Conservation (phyloP, 2,113 vertebrate species). For the Ctenomys sociabilis region DNA sequence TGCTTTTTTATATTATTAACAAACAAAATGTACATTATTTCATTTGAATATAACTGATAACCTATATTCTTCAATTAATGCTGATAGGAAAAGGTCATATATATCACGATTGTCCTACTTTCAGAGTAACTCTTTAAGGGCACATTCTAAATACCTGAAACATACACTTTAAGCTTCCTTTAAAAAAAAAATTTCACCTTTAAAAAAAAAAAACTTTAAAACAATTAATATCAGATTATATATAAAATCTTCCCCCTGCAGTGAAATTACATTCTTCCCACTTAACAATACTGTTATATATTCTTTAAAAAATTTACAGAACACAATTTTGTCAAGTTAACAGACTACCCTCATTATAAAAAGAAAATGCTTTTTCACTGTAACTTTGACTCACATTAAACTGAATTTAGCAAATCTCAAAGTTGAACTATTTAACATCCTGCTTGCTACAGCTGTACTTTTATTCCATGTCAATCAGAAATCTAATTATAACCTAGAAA, state of each 20-base stretch:
- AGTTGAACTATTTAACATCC: slow-evolving; percentile 69
- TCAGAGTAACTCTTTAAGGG: slow-evolving; percentile 32
- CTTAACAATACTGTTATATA: slow-evolving; percentile 9
- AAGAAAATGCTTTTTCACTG: slow-evolving; percentile 55
- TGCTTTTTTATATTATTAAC: slow-evolving; percentile 26
- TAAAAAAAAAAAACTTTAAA: slow-evolving; percentile 50
- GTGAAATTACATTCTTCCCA: slow-evolving; percentile 20
- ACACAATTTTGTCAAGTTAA: background rate
- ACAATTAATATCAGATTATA: background rate
- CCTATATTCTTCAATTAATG: slow-evolving; percentile 32
- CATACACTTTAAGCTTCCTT: background rate
- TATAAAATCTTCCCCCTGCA: background rate
- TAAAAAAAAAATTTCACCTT: slow-evolving; percentile 19
- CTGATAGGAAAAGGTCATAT: background rate
- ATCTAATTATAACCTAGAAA: slow-evolving; percentile 78
- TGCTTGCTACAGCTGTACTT: slow-evolving; percentile 69
- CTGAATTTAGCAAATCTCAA: slow-evolving; percentile 57
- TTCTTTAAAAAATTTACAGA: slow-evolving; percentile 12
- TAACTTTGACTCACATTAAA: slow-evolving; percentile 51
- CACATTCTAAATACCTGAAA: slow-evolving; percentile 1
- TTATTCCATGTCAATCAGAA: slow-evolving; percentile 72
- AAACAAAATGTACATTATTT: background rate
- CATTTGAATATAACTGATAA: background rate
- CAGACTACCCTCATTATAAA: slow-evolving; percentile 33
- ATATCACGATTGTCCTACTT: slow-evolving; percentile 6